A percentile compares a stretch with the other conserved stretches of the same genome.
Evolutionary conservation across 2,113 vertebrate genomes (phyloP).

Genomic region (Pseudonaja textilis): DNA sequence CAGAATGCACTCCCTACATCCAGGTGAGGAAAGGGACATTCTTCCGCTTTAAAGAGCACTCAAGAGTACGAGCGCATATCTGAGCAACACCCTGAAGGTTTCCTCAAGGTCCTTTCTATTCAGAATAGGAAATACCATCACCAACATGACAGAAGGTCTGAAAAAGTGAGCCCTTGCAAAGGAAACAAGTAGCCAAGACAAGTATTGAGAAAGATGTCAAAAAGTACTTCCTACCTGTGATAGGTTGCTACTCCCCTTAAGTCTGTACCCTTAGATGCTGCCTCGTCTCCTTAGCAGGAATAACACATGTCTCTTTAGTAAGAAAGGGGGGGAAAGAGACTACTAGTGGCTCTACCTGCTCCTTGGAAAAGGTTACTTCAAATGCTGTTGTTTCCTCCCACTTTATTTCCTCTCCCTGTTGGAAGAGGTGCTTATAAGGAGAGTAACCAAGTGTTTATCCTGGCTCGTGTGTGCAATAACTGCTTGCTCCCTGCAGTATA

Average conservation of each 20-base stretch:
- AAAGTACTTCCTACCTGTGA: constrained; percentile 65
- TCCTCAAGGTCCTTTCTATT: not conserved
- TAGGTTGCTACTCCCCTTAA: constrained; percentile 68
- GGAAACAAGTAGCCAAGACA: constrained; percentile 55
- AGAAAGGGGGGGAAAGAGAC: constrained; percentile 27
- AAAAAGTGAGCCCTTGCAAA: constrained; percentile 51
- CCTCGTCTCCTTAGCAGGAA: constrained; percentile 56
- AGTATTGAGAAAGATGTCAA: constrained; percentile 58
- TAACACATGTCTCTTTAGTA: constrained; percentile 56
- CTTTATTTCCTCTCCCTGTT: constrained; percentile 57
- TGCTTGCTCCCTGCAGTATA: constrained; percentile 66
- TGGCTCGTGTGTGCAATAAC: constrained; percentile 65
- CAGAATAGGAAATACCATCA: not conserved
- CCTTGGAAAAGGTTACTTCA: constrained; percentile 56
- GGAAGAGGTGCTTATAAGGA: constrained; percentile 63
- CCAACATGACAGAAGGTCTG: constrained; percentile 38
- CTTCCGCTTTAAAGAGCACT: constrained; percentile 40
- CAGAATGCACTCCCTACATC: constrained; percentile 34
- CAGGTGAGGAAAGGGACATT: constrained; percentile 47
- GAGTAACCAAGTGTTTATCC: constrained; percentile 66
- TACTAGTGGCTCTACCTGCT: constrained; percentile 59
- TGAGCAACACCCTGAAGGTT: constrained; percentile 65
- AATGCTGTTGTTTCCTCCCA: constrained; percentile 34
- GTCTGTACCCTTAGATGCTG: constrained; percentile 56
- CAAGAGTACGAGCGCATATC: constrained; percentile 43